Evolutionary conservation across 2,797 vertebrate genomes (phyloP).

Genomic region (Hephaestus fuliginosus): DNA sequence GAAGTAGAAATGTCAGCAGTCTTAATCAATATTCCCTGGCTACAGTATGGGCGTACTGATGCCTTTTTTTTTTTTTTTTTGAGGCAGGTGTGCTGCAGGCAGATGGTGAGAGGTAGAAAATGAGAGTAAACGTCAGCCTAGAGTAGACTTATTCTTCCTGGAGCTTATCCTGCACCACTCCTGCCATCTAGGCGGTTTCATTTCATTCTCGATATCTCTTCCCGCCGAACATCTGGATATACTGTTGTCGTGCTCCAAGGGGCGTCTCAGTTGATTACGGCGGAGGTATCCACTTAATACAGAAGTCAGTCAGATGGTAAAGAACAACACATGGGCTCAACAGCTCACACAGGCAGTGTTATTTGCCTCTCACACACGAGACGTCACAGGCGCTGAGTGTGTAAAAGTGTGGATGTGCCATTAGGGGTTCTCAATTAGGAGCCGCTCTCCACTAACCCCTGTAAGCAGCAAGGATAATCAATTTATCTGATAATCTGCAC

Average conservation of each 20-base stretch:
- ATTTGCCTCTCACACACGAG: background rate
- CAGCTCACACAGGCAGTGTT: background rate
- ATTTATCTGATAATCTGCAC: background rate
- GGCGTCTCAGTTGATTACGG: background rate
- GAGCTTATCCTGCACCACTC: constrained; percentile 50
- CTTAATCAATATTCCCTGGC: constrained; percentile 73
- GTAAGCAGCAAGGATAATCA: background rate
- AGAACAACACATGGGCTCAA: background rate
- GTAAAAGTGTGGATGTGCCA: background rate
- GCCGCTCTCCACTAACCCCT: background rate
- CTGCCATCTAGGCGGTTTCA: constrained; percentile 33
- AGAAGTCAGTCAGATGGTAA: background rate
- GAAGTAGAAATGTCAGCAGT: constrained; percentile 73
- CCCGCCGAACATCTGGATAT: constrained; percentile 47
- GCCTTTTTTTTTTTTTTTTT: constrained; percentile 20
- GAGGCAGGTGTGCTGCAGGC: constrained; percentile 64
- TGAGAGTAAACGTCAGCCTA: constrained; percentile 47
- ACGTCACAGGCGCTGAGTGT: background rate
- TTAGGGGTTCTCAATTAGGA: background rate
- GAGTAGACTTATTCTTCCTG: constrained; percentile 47
- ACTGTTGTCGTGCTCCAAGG: constrained; percentile 1
- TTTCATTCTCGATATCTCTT: constrained; percentile 28
- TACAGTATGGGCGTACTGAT: constrained; percentile 41
- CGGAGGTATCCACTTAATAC: background rate
- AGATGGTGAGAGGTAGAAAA: constrained; percentile 56